Base-by-base conservation (phyloP, 2,113 vertebrate species). In the Apodemus speciosus region DNA sequence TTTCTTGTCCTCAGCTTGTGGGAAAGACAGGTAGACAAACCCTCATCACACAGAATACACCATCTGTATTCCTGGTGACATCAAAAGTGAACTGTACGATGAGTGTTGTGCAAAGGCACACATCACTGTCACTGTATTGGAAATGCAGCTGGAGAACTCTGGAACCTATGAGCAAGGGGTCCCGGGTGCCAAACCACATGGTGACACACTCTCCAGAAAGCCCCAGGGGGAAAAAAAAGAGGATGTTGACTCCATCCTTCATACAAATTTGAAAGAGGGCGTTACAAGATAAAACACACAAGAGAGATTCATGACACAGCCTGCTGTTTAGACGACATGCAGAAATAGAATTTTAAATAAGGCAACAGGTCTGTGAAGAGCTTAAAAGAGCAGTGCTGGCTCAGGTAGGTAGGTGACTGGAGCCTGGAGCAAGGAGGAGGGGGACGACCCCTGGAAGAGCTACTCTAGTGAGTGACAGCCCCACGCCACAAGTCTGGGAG, bases 281-380 rank as follows among this genome's bases (percentile, higher is more conserved):
- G n/a, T 90, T 90, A 83, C 92, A 76, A 89, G 80, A 62, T 75
- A 73, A 75, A 83, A 68, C 27, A 53, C 6, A 49, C 83, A 40
- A 40, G 53, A 89, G 21, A 20, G 30, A 23, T 40, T 68, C 23
- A 2, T 58, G 53, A 86, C 32, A n/a, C 72, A 88, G 60, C 71
- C 35, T 49, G 62, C 94, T 76, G 6, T 93, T 60, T 62, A 38
- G 15, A 79, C 60, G 79, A 80, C 75, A 32, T 15, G 38, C 43
- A 40, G 62, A 68, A 68, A 62, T 3, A 77, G 64, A 53, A 88
- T 85, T 62, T 83, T 10, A 32, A 90, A 73, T 16, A 80, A 90
- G n/a, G 51, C 56, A 15, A 43, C 72, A 53, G 32, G 6, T 66
- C 62, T 76, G 27, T 62, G 20, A 68, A 64, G 62, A 14, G 5